Percentiles rank a stretch among this genome's conserved stretches.
These are phyloP conservation scores for Amblyjoppa fuscipennis DNA, from an alignment of 2,888 invertebrate genomes.

Conservation along the genomic window DNA sequence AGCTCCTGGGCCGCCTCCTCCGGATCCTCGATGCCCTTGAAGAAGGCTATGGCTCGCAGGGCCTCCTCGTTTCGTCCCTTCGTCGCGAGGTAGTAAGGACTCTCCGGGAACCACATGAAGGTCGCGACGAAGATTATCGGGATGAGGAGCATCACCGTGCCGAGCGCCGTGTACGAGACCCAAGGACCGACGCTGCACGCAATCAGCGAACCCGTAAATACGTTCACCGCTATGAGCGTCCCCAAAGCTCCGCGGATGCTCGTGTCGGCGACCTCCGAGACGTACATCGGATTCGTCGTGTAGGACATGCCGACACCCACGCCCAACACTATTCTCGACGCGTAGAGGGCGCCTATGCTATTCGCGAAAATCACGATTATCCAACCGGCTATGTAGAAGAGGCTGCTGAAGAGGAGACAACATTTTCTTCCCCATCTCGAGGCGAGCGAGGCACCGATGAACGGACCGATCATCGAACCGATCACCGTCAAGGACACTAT, in stretches of 20 bases:
- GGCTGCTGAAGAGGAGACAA: constrained; percentile 79
- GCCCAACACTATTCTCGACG: constrained; percentile 79
- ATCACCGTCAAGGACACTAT: constrained; percentile 82
- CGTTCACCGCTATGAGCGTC: constrained; percentile 82
- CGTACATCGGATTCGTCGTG: constrained; percentile 83
- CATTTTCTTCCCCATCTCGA: constrained; percentile 80
- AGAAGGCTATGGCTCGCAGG: constrained; percentile 76
- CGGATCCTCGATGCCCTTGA: constrained; percentile 74
- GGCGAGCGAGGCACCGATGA: constrained; percentile 80
- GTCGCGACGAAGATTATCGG: constrained; percentile 79
- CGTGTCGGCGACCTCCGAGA: constrained; percentile 82
- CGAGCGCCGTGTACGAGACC: constrained; percentile 76
- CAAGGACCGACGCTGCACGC: constrained; percentile 81
- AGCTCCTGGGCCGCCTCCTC: constrained; percentile 72
- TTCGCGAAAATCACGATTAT: constrained; percentile 78
- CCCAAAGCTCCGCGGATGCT: constrained; percentile 82
- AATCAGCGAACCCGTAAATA: constrained; percentile 82
- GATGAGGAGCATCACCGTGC: constrained; percentile 73
- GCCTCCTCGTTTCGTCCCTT: constrained; percentile 78
- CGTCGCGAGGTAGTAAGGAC: constrained; percentile 79
- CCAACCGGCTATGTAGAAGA: constrained; percentile 83
- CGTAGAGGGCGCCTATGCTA: constrained; percentile 77
- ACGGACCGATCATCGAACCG: constrained; percentile 83
- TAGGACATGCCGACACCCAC: constrained; percentile 83
- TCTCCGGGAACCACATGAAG: constrained; percentile 83